phyloP scores from a whole-genome alignment of 2,797 vertebrate genomes.

The Threskiornis aethiopicus region DNA sequence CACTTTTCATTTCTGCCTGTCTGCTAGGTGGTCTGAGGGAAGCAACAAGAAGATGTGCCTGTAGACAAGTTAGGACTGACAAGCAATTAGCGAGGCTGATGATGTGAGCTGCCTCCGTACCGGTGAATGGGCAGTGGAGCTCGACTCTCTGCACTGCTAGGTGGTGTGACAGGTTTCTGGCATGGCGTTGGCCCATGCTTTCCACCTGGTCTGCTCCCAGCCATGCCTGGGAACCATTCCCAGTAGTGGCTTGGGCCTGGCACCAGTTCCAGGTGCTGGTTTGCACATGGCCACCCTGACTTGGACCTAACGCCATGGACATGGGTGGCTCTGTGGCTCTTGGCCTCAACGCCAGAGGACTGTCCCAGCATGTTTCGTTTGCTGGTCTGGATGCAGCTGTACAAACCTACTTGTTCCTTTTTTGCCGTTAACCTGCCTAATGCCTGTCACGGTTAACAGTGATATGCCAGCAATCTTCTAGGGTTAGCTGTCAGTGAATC shows the following conservation, averaged over 20 bases:
- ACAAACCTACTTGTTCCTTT: neutral
- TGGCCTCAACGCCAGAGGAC: neutral
- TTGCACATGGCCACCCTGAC: neutral
- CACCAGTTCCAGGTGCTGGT: neutral
- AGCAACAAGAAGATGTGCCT: neutral
- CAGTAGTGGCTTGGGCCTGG: fast-evolving
- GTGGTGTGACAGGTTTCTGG: neutral
- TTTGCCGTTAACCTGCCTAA: neutral
- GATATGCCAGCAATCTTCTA: neutral
- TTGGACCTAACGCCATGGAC: fast-evolving
- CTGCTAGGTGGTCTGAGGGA: neutral
- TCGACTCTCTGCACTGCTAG: fast-evolving
- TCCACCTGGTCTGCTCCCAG: neutral
- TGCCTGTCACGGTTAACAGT: neutral
- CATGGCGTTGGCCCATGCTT: fast-evolving
- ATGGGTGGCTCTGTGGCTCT: neutral
- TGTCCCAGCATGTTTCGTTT: neutral
- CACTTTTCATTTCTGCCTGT: neutral
- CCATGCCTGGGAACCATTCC: neutral
- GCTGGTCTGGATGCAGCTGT: neutral
- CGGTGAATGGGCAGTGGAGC: fast-evolving
- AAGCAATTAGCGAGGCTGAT: neutral
- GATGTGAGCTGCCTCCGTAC: fast-evolving
- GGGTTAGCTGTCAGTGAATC: neutral
- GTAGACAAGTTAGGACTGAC: neutral